A percentile compares a stretch with the other conserved stretches of the same genome.
These are phyloP conservation scores for Pteruthius melanotis DNA, from an alignment of 2,113 vertebrate species.

Conservation along the genomic window DNA sequence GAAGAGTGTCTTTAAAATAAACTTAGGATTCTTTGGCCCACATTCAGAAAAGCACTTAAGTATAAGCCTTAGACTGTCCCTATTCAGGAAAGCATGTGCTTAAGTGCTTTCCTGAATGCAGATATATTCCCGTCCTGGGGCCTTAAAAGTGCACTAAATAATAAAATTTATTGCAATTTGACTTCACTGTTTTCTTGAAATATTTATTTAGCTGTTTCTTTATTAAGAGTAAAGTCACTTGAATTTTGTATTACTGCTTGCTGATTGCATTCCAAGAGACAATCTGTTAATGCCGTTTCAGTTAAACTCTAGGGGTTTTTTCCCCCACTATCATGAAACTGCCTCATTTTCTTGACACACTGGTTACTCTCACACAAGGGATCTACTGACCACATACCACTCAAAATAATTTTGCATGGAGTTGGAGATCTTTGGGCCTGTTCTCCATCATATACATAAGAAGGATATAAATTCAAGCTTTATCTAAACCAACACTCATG, in stretches of 20 bases:
- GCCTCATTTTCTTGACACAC: not conserved
- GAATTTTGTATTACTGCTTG: not conserved
- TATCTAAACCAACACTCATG: rapidly evolving
- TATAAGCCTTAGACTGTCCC: not conserved
- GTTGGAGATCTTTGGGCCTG: not conserved
- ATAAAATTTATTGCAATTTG: slow-evolving; percentile 35
- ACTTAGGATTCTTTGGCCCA: slow-evolving; percentile 28
- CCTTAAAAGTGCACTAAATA: slow-evolving; percentile 32
- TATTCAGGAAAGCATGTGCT: slow-evolving; percentile 49
- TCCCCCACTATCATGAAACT: not conserved
- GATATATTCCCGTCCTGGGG: slow-evolving; percentile 16
- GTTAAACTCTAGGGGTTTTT: not conserved
- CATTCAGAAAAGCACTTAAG: slow-evolving; percentile 64
- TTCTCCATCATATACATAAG: not conserved
- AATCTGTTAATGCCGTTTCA: not conserved
- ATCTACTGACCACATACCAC: not conserved
- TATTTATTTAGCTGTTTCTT: slow-evolving; percentile 34
- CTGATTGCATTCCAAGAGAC: not conserved
- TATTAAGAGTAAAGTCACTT: not conserved
- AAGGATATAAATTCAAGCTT: not conserved
- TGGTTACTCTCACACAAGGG: not conserved
- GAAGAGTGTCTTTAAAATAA: slow-evolving; percentile 41
- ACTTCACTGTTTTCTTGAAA: not conserved
- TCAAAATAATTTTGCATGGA: not conserved
- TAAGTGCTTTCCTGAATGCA: slow-evolving; percentile 61